Evolutionary conservation across 2,797 vertebrate species (phyloP).

Genomic region (Leptatherina wallacei): DNA sequence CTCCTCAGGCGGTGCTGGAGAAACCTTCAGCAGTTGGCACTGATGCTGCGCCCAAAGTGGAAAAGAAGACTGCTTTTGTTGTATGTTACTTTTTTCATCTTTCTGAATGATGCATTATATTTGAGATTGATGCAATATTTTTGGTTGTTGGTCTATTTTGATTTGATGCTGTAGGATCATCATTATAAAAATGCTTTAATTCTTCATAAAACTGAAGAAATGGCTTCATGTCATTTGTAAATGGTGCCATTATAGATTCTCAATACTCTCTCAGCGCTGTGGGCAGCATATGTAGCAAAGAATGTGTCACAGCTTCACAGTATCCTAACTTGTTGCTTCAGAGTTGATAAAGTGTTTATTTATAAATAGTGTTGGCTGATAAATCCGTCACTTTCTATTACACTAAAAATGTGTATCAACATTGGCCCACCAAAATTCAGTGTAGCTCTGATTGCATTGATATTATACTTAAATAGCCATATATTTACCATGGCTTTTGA

Average conservation of each 20-base stretch:
- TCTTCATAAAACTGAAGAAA: not conserved
- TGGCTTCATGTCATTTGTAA: not conserved
- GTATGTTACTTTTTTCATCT: slow-evolving; percentile 55
- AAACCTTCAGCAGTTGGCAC: slow-evolving; percentile 67
- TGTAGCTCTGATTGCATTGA: too few relatives aligned
- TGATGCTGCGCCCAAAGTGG: slow-evolving; percentile 57
- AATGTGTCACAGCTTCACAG: not conserved
- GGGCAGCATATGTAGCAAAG: not conserved
- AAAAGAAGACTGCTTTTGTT: slow-evolving; percentile 54
- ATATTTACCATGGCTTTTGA: too few relatives aligned
- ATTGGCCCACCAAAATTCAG: too few relatives aligned
- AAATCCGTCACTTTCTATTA: too few relatives aligned
- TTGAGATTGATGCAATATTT: not conserved
- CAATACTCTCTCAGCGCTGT: not conserved
- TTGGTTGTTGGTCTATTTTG: not conserved
- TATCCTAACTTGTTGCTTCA: not conserved
- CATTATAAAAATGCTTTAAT: not conserved
- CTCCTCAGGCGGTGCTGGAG: slow-evolving; percentile 77
- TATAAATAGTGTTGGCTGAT: too few relatives aligned
- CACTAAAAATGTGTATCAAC: too few relatives aligned
- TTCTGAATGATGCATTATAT: not conserved
- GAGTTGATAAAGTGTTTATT: too few relatives aligned
- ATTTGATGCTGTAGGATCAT: not conserved
- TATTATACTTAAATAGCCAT: too few relatives aligned
- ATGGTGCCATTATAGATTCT: not conserved